phyloP scores from a whole-genome alignment of 2,888 invertebrate genomes.

The Callosobruchus maculatus region DNA sequence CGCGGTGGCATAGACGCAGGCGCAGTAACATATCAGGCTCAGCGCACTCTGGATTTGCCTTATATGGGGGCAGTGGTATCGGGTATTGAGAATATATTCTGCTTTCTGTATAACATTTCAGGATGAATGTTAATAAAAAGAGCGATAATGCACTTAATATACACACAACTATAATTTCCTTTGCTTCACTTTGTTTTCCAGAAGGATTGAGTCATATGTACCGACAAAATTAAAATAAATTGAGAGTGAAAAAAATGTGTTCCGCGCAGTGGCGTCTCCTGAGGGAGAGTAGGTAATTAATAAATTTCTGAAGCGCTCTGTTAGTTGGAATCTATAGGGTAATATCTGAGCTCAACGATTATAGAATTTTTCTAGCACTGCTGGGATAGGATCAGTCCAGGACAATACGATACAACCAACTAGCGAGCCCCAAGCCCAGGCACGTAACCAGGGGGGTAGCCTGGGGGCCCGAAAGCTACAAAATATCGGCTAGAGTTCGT shows the following conservation, averaged over 20 bases:
- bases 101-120: slow-evolving; percentile 28
- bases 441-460: no score
- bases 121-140: neutral
- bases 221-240: neutral
- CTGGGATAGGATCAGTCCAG: no score
- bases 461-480: no score
- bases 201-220: neutral
- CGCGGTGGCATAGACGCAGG: slow-evolving; percentile 20
- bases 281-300: neutral
- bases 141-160: neutral
- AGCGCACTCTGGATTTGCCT: slow-evolving; percentile 34
- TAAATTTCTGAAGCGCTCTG: no score
- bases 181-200: neutral
- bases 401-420: no score
- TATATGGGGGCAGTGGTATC: slow-evolving; percentile 22
- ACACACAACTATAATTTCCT: neutral
- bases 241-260: neutral
- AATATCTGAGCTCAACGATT: no score
- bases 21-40: slow-evolving; percentile 26
- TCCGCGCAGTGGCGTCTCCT: neutral
- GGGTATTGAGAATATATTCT: slow-evolving; percentile 13
- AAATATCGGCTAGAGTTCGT: no score
- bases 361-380: no score
- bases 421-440: no score
- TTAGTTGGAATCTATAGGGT: no score